phyloP scores from a whole-genome alignment of 2,797 vertebrate genomes.

The Sebastes nivosus region DNA sequence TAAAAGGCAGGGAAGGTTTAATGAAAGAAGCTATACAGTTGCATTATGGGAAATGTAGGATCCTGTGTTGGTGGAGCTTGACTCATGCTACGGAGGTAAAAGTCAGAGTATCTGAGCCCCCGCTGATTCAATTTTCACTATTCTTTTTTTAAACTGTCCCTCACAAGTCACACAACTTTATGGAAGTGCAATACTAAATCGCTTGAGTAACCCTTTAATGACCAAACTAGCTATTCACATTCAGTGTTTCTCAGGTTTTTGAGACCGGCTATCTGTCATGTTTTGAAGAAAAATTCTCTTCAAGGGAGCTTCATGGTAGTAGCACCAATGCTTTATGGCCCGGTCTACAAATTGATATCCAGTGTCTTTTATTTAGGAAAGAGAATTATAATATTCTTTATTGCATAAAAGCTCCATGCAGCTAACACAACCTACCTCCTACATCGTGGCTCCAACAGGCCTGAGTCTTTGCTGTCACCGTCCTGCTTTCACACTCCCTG shows the following conservation, averaged over 20 bases:
- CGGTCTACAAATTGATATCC: background rate
- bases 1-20: no score
- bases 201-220: background rate
- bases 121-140: background rate
- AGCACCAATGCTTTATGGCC: background rate
- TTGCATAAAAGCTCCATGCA: background rate
- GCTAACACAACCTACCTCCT: background rate
- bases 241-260: background rate
- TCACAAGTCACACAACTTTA: background rate
- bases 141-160: no score
- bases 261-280: background rate
- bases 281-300: background rate
- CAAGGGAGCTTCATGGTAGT: background rate
- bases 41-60: background rate
- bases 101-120: background rate
- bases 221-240: background rate
- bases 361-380: background rate
- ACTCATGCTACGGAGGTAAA: background rate
- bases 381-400: background rate
- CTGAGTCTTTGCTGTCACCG: conserved; percentile 18
- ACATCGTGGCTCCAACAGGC: background rate
- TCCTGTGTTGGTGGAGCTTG: background rate
- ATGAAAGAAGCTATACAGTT: background rate
- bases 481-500: conserved; percentile 36
- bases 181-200: background rate